Evolutionary conservation across 64 coral and sea anemone genomes (phyloP), one percentile per base, ranked within the genome.

Genomic region (Montipora cactus): DNA sequence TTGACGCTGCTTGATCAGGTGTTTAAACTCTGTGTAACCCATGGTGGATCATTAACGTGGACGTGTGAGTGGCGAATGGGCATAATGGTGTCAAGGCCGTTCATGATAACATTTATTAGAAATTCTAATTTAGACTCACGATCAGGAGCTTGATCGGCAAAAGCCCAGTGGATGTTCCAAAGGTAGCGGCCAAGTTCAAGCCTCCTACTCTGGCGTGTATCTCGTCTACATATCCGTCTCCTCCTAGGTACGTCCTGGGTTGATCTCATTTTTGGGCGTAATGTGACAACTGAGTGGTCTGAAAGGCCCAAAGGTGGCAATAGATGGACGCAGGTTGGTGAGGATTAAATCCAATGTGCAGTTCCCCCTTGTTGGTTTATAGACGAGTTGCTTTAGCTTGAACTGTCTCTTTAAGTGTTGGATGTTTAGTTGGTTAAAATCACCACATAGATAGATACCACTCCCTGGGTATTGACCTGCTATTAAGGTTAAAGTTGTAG

Each of bases 341-440:
- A 75, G 2, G 2, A 75, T 75, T 4, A 75, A 75, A 44, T 75
- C 72, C 28, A 21, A 44, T 75, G 72, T 75, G 19, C 72, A 2
- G 19, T 75, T 44, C 2, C 72, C 72, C 22, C 22, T 51, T 51
- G 22, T 19, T 80, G 9, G 28, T 44, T 48, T 22, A 8, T 22
- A 2, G 22, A 48, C n/a, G 52, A 55, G 5, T 55, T 55, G 52
- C 52, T 55, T 55, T 55, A 55, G 6, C 49, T 80, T 80, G 48
- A 80, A 21, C 18, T 80, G n/a, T 19, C 22, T 19, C 18, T 22
- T 80, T 48, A 80, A 48, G 49, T 1, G 4, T 9, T 44, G 49
- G 78, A 80, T 80, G 78, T 80, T 51, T 19, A 79, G 76, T 13
- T 79, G 76, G 76, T 80, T 80, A 51, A 80, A 80, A 51, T 80